Percentiles rank a stretch among this genome's conserved stretches.
phyloP scores from a whole-genome alignment of 2,797 vertebrate species.

The Gambelia wislizenii region DNA sequence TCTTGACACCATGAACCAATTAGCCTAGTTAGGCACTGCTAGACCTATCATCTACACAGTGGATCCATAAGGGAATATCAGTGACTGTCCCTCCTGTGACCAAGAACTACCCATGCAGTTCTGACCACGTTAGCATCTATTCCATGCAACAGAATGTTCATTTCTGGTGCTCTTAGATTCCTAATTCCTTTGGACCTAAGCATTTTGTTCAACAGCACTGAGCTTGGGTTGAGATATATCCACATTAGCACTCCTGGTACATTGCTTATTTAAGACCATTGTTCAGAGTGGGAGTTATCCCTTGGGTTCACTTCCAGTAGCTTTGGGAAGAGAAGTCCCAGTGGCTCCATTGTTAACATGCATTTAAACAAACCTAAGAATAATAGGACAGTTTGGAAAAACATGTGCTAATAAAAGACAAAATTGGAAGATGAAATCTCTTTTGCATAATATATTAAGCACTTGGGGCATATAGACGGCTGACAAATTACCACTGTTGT shows the following conservation, averaged over 20 bases:
- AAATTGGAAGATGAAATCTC: background rate
- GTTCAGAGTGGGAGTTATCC: background rate
- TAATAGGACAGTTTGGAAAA: background rate
- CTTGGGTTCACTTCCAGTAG: conserved; percentile 15
- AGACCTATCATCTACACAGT: too few relatives aligned
- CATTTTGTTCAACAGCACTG: background rate
- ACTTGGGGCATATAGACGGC: conserved; percentile 45
- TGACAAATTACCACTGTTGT: conserved; percentile 22
- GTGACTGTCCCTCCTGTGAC: too few relatives aligned
- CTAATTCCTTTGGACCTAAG: background rate
- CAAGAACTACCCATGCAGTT: too few relatives aligned
- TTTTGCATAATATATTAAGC: conserved; percentile 21
- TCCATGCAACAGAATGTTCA: background rate
- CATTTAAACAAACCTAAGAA: background rate
- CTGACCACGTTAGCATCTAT: background rate
- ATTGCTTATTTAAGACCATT: conserved; percentile 25
- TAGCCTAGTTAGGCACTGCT: background rate
- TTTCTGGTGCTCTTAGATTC: background rate
- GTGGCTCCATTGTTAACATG: background rate
- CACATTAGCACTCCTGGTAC: background rate
- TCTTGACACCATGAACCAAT: background rate
- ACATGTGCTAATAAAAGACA: conserved; percentile 37
- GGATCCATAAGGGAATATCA: too few relatives aligned
- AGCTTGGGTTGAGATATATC: conserved; percentile 18
- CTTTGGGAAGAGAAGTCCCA: background rate